Conservation (phyloP, 2,113 vertebrate genomes). For the Ptilonorhynchus violaceus region DNA sequence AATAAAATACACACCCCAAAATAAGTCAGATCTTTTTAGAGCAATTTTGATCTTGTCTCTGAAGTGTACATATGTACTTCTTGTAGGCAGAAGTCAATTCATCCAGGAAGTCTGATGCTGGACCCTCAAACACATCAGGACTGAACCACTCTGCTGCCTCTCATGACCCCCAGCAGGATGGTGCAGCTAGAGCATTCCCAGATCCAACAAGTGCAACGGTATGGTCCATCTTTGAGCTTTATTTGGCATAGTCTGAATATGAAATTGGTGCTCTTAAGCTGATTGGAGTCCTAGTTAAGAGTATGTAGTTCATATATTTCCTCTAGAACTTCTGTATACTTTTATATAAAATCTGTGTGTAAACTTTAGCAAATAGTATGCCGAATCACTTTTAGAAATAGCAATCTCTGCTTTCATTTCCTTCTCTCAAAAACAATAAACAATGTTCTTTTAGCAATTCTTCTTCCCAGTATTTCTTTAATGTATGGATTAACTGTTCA, state of each 20-base stretch:
- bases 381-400: background rate
- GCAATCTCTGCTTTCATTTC: background rate
- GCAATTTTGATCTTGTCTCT: background rate
- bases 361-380: background rate
- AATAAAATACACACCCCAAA: background rate
- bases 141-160: constrained; percentile 41
- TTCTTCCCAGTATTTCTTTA: background rate
- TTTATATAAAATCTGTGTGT: background rate
- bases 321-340: background rate
- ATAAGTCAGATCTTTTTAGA: background rate
- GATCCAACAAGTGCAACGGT: constrained; percentile 56
- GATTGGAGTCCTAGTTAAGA: background rate
- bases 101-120: constrained; percentile 67
- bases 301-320: background rate
- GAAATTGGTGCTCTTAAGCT: background rate
- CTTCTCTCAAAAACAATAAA: background rate
- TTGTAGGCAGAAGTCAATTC: constrained; percentile 76
- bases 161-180: constrained; percentile 54
- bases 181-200: constrained; percentile 49
- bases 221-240: background rate
- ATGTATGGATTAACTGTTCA: background rate
- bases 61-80: background rate
- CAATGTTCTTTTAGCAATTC: background rate
- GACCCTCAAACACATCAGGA: constrained; percentile 13
- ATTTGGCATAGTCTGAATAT: background rate